Evolutionary conservation across 2,797 vertebrate species (phyloP).

Genomic region (Ficedula albicollis): DNA sequence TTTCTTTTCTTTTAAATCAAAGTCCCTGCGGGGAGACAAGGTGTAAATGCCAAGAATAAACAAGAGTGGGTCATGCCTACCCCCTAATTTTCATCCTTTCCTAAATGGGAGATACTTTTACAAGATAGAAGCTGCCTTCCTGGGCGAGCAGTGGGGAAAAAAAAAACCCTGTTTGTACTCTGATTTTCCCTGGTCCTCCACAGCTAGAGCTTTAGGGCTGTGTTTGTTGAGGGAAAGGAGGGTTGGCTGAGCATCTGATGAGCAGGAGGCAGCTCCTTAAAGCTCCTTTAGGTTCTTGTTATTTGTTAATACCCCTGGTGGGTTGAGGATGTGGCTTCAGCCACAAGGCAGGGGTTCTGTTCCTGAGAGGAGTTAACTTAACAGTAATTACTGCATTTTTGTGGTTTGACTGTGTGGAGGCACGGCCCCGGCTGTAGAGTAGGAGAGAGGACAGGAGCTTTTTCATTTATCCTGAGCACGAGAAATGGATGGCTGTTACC

Average conservation of each 20-base stretch:
- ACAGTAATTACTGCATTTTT: not conserved
- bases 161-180: not conserved
- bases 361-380: not conserved
- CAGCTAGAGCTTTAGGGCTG: not conserved
- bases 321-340: slow-evolving; percentile 19
- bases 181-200: not conserved
- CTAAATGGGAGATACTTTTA: not conserved
- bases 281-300: not conserved
- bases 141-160: not conserved
- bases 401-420: not conserved
- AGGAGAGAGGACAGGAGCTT: not conserved
- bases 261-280: not conserved
- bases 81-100: not conserved
- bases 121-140: not conserved
- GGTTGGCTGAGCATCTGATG: not conserved
- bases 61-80: accelerated
- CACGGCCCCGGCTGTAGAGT: not conserved
- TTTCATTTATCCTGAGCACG: not conserved
- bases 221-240: not conserved
- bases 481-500: not conserved
- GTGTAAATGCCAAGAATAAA: not conserved
- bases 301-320: not conserved
- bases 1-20: not conserved
- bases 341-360: not conserved
- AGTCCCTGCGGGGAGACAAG: not conserved